Conservation (phyloP, 2,888 invertebrate genomes). For the Palloptera scutellata region DNA sequence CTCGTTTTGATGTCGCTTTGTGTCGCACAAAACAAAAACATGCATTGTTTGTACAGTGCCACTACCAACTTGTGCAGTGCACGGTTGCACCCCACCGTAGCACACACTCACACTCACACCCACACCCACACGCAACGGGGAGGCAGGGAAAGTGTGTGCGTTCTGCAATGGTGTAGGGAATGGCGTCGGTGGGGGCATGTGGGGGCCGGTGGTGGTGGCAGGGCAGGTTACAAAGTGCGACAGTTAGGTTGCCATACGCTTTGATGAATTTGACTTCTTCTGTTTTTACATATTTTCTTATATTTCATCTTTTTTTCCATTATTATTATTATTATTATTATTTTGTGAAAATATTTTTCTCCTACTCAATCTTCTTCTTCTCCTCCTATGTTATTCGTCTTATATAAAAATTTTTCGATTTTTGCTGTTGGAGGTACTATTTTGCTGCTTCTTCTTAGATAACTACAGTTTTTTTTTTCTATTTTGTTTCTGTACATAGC, state of each 20-base stretch:
- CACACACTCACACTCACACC: background rate
- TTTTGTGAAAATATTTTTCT: background rate
- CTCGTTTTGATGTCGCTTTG: background rate
- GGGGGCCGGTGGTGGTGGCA: background rate
- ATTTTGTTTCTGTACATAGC: no score
- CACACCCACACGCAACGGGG: background rate
- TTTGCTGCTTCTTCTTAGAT: background rate
- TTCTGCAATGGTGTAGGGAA: background rate
- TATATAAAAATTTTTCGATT: background rate
- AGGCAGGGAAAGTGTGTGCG: background rate
- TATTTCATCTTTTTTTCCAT: background rate
- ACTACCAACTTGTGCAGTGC: constrained; percentile 26
- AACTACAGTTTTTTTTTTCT: no score
- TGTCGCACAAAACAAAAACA: constrained; percentile 26
- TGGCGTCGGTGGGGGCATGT: background rate
- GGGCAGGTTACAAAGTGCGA: constrained; percentile 27
- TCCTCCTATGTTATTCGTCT: background rate
- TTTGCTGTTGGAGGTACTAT: constrained; percentile 4
- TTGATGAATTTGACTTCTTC: constrained; percentile 38
- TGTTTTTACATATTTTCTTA: constrained; percentile 8
- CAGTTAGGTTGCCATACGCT: constrained; percentile 35
- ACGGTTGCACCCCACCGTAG: background rate
- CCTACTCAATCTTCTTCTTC: constrained; percentile 5
- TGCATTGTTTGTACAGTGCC: constrained; percentile 31
- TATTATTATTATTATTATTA: constrained; percentile 1